Conservation (phyloP, 2,797 vertebrate species). For the Mus spretus region DNA sequence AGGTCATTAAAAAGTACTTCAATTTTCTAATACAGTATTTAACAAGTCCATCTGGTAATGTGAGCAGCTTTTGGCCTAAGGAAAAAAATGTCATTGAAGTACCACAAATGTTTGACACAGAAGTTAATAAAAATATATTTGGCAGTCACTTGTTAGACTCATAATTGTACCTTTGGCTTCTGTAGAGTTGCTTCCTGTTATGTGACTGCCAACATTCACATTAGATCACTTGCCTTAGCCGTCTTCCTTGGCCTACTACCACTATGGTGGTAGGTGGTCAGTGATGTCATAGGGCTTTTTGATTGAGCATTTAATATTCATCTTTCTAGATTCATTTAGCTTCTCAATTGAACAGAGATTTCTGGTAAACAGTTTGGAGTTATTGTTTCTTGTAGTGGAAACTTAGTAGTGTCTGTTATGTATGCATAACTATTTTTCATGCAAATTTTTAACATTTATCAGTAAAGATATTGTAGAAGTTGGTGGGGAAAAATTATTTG, state of each 20-base stretch:
- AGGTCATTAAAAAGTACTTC: conserved; percentile 10
- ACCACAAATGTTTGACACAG: not conserved
- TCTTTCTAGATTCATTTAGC: conserved; percentile 64
- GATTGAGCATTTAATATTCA: conserved; percentile 74
- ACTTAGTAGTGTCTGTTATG: conserved; percentile 65
- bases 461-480: not conserved
- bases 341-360: conserved; percentile 53
- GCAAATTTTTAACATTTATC: conserved; percentile 21
- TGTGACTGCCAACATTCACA: conserved; percentile 33
- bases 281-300: conserved; percentile 68
- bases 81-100: not conserved
- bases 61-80: conserved; percentile 9
- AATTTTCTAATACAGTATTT: conserved; percentile 47
- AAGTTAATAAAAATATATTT: conserved; percentile 27
- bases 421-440: conserved; percentile 33
- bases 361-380: conserved; percentile 69
- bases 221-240: conserved; percentile 56
- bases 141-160: not conserved
- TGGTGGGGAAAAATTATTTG: not conserved
- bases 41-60: conserved; percentile 24
- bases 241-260: conserved; percentile 65
- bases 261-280: conserved; percentile 43
- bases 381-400: conserved; percentile 67
- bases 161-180: conserved; percentile 28
- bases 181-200: conserved; percentile 45